Evolutionary conservation across 1,140 invertebrate genomes (phyloP), one percentile per base, ranked within the genome.

Genomic region (Sarcophaga bullata): DNA sequence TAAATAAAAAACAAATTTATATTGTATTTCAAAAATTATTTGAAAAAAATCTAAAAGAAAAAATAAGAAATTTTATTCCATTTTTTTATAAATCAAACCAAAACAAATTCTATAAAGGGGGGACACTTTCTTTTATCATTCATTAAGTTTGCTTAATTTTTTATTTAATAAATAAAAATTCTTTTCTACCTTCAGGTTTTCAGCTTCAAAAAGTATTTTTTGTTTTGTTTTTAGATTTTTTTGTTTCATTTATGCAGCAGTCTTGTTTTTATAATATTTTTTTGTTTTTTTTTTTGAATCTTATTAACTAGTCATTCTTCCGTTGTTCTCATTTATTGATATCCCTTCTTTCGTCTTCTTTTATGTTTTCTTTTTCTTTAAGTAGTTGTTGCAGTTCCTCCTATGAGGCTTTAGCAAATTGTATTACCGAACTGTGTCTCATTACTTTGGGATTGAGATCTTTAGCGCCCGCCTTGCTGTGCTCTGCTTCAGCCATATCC

Each of bases 401-500:
- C 47, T 93, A 93, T 85, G 93, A 93, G 13, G 95, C 93, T 84
- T 93, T 93, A 9, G 95, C 95, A 87, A 95, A 96, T 81, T 96
- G 95, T 84, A 96, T 96, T 62, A 96, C 95, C 0, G 95, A 95
- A 84, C 93, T 95, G 85, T 95, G 94, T 73, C 95, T 91, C 84
- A 89, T 92, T 90, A 88, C 91, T 84, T 87, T 89, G 37, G 84
- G 81, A 73, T 82, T 83, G 37, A 37, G 78, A 84, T 73, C 82
- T 37, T 75, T 84, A 13, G 81, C 46, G 19, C 48, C 81, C 4
- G 15, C 80, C 10, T n/a, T 49, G 11, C 15, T 52, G 75, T 13
- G 11, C 7, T 73, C 73, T 19, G 48, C 3, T 11, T 58, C 68
- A n/a, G 19, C 48, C 50, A 37, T 73, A 54, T 73, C 15, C 15